These are phyloP conservation scores for Menidia menidia DNA, from an alignment of 2,797 vertebrate genomes.

Conservation along the genomic window DNA sequence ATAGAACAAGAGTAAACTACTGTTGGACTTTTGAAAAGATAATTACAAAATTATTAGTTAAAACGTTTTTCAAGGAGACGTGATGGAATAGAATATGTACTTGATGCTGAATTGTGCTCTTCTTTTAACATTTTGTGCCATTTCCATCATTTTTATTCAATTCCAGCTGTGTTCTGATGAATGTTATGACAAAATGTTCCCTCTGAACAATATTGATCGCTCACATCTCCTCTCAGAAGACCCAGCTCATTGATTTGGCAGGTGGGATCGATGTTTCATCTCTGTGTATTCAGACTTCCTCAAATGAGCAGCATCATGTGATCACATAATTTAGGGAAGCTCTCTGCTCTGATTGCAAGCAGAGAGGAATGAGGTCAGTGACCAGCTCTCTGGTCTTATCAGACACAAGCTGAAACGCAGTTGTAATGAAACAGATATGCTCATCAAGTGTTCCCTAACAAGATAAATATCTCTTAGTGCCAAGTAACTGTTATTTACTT, in stretches of 20 bases:
- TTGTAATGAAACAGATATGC: slow-evolving; percentile 39
- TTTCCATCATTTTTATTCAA: slow-evolving; percentile 47
- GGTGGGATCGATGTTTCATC: slow-evolving; percentile 79
- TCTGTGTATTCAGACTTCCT: slow-evolving; percentile 76
- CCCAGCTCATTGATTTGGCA: slow-evolving; percentile 64
- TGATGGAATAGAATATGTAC: slow-evolving; percentile 15
- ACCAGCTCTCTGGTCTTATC: slow-evolving; percentile 53
- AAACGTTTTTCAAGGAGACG: neutral
- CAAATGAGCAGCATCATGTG: slow-evolving; percentile 70
- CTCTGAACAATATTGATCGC: slow-evolving; percentile 74
- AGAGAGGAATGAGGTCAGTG: slow-evolving; percentile 46
- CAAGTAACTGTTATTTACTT: slow-evolving; percentile 14
- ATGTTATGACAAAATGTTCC: slow-evolving; percentile 73
- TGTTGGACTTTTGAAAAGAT: neutral
- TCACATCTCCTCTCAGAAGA: slow-evolving; percentile 64
- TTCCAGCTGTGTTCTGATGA: slow-evolving; percentile 69
- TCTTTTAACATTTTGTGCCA: slow-evolving; percentile 20
- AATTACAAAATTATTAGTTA: neutral
- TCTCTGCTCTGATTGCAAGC: slow-evolving; percentile 49
- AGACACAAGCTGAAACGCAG: slow-evolving; percentile 24
- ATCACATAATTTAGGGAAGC: slow-evolving; percentile 69
- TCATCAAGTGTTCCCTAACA: slow-evolving; percentile 29
- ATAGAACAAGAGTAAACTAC: neutral
- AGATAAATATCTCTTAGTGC: slow-evolving; percentile 14
- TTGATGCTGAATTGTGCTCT: slow-evolving; percentile 1